These are phyloP conservation scores for Anarrhichthys ocellatus DNA, from an alignment of 2,113 vertebrate genomes.

Conservation along the genomic window DNA sequence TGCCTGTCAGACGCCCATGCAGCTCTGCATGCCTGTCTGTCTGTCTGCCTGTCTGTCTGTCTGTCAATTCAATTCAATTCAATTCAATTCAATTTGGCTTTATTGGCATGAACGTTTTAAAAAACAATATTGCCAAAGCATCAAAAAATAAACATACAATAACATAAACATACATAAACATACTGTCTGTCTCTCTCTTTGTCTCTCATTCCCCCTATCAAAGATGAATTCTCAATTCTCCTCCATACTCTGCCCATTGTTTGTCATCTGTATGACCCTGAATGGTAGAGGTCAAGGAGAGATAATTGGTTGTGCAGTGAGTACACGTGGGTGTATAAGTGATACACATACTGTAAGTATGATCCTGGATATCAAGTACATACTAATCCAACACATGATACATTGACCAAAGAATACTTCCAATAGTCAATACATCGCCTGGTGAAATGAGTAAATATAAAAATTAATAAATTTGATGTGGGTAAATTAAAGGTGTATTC, in stretches of 20 bases:
- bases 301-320: conserved; percentile 16
- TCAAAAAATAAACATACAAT: too few relatives aligned
- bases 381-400: not conserved
- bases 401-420: not conserved
- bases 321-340: not conserved
- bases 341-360: not conserved
- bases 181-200: conserved; percentile 12
- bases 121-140: too few relatives aligned
- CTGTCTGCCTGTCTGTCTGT: not conserved
- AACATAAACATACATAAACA: too few relatives aligned
- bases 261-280: not conserved
- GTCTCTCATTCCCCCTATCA: not conserved
- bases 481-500: not conserved
- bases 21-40: not conserved
- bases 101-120: too few relatives aligned
- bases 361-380: not conserved
- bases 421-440: not conserved
- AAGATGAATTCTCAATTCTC: not conserved
- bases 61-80: too few relatives aligned
- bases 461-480: not conserved
- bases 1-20: conserved; percentile 41
- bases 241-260: not conserved
- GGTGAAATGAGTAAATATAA: not conserved
- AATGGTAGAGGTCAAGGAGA: conserved; percentile 41
- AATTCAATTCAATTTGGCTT: too few relatives aligned